A percentile compares a stretch with the other conserved stretches of the same genome.
Evolutionary conservation across 2,797 vertebrate species (phyloP).

Genomic region (Streptopelia turtur): DNA sequence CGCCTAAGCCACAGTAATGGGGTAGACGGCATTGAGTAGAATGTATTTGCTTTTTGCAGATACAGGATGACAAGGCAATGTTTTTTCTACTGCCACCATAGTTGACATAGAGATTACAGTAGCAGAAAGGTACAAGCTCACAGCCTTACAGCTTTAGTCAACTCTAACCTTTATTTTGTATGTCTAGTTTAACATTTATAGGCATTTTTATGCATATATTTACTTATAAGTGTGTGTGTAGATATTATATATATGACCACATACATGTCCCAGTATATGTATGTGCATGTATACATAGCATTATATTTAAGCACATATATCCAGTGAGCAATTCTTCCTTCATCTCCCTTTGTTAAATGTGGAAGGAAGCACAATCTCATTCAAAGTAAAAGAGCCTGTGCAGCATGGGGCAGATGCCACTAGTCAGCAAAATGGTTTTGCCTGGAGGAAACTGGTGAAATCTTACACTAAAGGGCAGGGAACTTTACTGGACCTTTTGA

Average conservation of each 20-base stretch:
- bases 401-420: neutral
- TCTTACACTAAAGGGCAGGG: conserved; percentile 43
- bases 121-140: neutral
- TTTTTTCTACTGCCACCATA: neutral
- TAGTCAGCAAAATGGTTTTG: conserved; percentile 36
- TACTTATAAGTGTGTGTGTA: neutral
- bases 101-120: neutral
- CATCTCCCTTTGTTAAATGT: neutral
- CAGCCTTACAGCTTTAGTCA: neutral
- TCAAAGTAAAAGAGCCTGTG: neutral
- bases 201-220: neutral
- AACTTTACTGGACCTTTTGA: conserved; percentile 50
- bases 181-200: neutral
- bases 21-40: neutral
- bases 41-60: neutral
- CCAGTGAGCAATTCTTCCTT: neutral
- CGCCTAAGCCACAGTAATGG: neutral
- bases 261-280: neutral
- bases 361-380: conserved; percentile 25
- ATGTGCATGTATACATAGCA: fast-evolving
- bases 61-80: neutral
- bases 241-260: no score
- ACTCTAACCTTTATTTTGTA: neutral
- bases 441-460: conserved; percentile 33
- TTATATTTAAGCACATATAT: neutral